Conservation (phyloP, 2,113 vertebrate species). For the Hiodon tergisus region DNA sequence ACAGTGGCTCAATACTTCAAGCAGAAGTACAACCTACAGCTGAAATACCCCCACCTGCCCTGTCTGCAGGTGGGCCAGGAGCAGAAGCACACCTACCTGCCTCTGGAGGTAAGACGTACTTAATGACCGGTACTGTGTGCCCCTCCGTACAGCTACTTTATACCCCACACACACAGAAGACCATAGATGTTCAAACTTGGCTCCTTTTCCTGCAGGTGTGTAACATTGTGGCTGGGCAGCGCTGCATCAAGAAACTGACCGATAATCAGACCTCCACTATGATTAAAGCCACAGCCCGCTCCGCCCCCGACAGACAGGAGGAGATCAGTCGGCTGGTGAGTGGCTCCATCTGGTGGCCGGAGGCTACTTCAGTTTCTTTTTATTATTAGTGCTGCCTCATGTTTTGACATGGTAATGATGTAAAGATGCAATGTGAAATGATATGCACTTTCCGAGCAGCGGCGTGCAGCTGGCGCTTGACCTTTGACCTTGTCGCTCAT, state of each 20-base stretch:
- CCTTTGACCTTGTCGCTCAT: background rate
- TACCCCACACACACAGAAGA: background rate
- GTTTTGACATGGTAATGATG: background rate
- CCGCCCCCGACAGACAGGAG: slow-evolving; percentile 92
- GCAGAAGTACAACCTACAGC: no score
- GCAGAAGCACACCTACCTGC: no score
- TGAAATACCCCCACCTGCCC: no score
- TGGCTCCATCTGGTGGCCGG: slow-evolving; percentile 27
- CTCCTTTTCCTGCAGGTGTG: slow-evolving; percentile 72
- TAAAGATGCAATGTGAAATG: background rate
- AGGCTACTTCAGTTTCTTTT: background rate
- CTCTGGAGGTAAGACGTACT: no score
- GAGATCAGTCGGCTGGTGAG: slow-evolving; percentile 97
- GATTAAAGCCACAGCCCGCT: slow-evolving; percentile 98
- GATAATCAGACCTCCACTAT: slow-evolving; percentile 99
- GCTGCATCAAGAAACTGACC: slow-evolving; percentile 97
- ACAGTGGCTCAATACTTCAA: no score
- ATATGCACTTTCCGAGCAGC: background rate
- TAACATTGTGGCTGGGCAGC: slow-evolving; percentile 95
- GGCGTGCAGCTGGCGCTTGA: background rate
- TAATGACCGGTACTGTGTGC: no score
- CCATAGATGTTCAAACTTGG: background rate
- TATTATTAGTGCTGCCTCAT: background rate
- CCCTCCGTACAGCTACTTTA: background rate
- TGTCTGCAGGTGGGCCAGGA: no score